Conservation (phyloP, 1,140 invertebrate genomes). For the Mesaphorura yosii region DNA sequence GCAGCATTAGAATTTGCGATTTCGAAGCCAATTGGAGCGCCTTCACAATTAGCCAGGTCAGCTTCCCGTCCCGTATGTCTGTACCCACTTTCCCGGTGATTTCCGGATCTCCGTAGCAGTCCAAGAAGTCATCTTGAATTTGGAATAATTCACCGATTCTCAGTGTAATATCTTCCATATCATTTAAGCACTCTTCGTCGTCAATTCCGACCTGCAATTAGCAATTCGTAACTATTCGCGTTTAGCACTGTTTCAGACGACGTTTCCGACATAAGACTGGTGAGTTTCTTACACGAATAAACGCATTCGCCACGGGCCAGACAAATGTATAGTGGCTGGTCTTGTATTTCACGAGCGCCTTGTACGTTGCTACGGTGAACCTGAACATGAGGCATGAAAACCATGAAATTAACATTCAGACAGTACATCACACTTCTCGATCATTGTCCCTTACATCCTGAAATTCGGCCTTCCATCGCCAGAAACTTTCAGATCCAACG, state of each 20-base stretch:
- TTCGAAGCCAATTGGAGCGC: slow-evolving; percentile 33
- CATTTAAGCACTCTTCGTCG: not conserved
- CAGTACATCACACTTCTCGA: not conserved
- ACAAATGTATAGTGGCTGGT: slow-evolving; percentile 55
- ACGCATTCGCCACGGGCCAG: slow-evolving; percentile 46
- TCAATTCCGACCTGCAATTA: not conserved
- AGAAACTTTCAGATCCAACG: slow-evolving; percentile 3
- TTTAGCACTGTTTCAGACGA: not conserved
- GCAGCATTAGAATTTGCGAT: slow-evolving; percentile 18
- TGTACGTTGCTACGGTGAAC: slow-evolving; percentile 42
- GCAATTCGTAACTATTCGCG: not conserved
- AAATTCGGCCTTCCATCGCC: not conserved
- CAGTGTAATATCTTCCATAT: slow-evolving; percentile 61
- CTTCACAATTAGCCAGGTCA: slow-evolving; percentile 61
- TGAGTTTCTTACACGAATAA: slow-evolving; percentile 39
- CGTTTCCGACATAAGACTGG: not conserved
- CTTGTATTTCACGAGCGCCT: slow-evolving; percentile 52
- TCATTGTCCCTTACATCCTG: not conserved
- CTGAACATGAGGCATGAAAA: too few relatives aligned
- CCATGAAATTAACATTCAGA: not conserved
- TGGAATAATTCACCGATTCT: slow-evolving; percentile 94
- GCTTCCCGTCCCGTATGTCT: slow-evolving; percentile 91
- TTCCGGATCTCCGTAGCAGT: slow-evolving; percentile 76
- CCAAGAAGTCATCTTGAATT: slow-evolving; percentile 87
- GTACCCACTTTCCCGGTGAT: slow-evolving; percentile 79